Evolutionary conservation across 2,888 invertebrate species (phyloP), one percentile per base, ranked within the genome.

Genomic region (Criorhina ranunculi): DNA sequence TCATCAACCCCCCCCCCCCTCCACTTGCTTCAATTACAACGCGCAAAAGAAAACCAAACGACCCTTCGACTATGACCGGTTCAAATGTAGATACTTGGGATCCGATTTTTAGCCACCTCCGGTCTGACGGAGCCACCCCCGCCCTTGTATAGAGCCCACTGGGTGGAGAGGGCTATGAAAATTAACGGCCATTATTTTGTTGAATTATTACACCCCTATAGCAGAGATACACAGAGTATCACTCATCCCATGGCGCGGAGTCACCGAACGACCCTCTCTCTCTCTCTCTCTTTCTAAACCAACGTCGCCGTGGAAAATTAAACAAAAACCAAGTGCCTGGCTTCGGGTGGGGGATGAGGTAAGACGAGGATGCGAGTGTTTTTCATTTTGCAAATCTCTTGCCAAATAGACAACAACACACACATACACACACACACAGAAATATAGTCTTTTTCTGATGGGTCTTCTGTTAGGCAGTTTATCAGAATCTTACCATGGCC

Each of bases 131-230:
- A n/a, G 24, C 64, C 46, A 11, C 5, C 19, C 1, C 33, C 9
- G 2, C 46, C 49, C 69, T 55, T 62, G 42, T 55, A 40, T n/a
- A n/a, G 24, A 1, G 24, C 24, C 24, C 24, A 1, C 59, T 64
- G 37, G 46, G 44, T 49, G 19, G 24, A 64, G 80, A 51, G 66
- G 66, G 53, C 83, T 79, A 79, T 83, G 83, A 79, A 85, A 85
- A 85, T 85, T 85, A 85, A 85, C 85, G 85, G 85, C 85, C 85
- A 85, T 85, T 85, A 80, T 85, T 85, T 85, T 85, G 80, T 85
- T 85, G 80, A 85, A 76, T 85, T 85, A 85, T 85, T 85, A 76
- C 85, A 85, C 85, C 80, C 80, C 85, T 66, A 64, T 66, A 85
- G 80, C 66, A 29, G 70, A 76, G 80, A 80, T 70, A 83, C 51